Evolutionary conservation across 2,113 vertebrate species (phyloP).

Genomic region (Neofelis nebulosa): DNA sequence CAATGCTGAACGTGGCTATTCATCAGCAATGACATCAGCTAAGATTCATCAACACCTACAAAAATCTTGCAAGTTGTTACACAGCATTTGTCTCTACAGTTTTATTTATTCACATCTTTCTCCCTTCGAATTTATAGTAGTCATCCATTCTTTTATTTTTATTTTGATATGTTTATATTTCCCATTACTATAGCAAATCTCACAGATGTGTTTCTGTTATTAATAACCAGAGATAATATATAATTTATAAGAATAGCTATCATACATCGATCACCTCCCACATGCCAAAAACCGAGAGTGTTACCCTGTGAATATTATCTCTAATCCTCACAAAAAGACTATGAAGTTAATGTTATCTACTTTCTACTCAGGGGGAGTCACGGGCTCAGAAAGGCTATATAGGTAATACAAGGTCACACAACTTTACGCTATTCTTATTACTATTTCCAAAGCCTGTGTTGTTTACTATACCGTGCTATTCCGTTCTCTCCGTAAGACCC

Average conservation of each 20-base stretch:
- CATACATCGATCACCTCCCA: not conserved
- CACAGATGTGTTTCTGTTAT: not conserved
- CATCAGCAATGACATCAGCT: not conserved
- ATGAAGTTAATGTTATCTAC: not conserved
- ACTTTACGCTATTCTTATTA: conserved; percentile 10
- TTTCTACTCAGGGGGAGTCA: not conserved
- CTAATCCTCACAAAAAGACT: conserved; percentile 1
- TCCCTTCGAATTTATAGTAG: not conserved
- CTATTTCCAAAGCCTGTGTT: not conserved
- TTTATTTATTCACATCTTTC: not conserved
- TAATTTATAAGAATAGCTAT: not conserved
- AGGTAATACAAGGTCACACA: not conserved
- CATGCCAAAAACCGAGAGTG: not conserved
- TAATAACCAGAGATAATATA: conserved; percentile 5
- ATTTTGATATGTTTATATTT: conserved; percentile 10
- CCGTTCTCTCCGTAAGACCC: not conserved
- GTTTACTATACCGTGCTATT: not conserved
- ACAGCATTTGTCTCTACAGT: not conserved
- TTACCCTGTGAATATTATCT: not conserved
- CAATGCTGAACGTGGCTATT: not conserved
- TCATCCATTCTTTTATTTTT: not conserved
- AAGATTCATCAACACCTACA: not conserved
- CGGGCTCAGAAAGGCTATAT: not conserved
- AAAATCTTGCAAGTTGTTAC: not conserved
- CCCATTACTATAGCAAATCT: not conserved